A percentile compares a stretch with the other conserved stretches of the same genome.
Evolutionary conservation across 2,888 invertebrate species (phyloP).

Genomic region (Drosophila aldrichi): DNA sequence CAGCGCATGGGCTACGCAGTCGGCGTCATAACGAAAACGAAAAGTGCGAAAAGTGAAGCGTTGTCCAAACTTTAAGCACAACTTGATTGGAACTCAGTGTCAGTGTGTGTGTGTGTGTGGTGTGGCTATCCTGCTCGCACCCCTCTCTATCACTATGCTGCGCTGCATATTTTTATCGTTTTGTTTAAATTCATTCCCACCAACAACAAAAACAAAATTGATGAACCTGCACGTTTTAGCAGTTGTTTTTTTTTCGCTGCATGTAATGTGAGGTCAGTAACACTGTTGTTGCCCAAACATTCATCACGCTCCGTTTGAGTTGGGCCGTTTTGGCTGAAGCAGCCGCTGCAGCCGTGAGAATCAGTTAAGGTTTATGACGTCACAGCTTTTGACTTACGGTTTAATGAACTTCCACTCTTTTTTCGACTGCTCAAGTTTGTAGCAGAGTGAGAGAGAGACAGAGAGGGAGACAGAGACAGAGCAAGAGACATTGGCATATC

Average conservation of each 20-base stretch:
- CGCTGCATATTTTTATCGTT: slow-evolving; percentile 18
- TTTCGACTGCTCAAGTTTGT: slow-evolving; percentile 17
- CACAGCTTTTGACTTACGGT: slow-evolving; percentile 54
- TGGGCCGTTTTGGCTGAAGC: slow-evolving; percentile 14
- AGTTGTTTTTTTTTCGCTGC: slow-evolving; percentile 24
- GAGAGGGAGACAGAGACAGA: background rate
- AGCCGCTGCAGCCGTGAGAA: slow-evolving; percentile 46
- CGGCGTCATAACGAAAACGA: slow-evolving; percentile 70
- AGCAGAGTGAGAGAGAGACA: background rate
- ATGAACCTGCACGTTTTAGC: slow-evolving; percentile 74
- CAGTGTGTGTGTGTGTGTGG: background rate
- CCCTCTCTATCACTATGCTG: background rate
- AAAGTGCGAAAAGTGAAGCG: slow-evolving; percentile 80
- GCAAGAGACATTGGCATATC: slow-evolving; percentile 23
- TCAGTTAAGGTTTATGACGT: slow-evolving; percentile 66
- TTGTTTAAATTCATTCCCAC: slow-evolving; percentile 25
- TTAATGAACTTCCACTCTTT: slow-evolving; percentile 66
- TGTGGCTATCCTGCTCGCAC: slow-evolving; percentile 5
- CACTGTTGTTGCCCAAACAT: slow-evolving; percentile 72
- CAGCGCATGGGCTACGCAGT: slow-evolving; percentile 43
- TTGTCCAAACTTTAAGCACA: slow-evolving; percentile 52
- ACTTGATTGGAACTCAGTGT: slow-evolving; percentile 18
- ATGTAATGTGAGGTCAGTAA: slow-evolving; percentile 81
- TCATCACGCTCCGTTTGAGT: slow-evolving; percentile 72
- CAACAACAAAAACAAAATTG: slow-evolving; percentile 43